Evolutionary conservation across 2,888 invertebrate genomes (phyloP), one percentile per base, ranked within the genome.

Genomic region (Sesia bembeciformis): DNA sequence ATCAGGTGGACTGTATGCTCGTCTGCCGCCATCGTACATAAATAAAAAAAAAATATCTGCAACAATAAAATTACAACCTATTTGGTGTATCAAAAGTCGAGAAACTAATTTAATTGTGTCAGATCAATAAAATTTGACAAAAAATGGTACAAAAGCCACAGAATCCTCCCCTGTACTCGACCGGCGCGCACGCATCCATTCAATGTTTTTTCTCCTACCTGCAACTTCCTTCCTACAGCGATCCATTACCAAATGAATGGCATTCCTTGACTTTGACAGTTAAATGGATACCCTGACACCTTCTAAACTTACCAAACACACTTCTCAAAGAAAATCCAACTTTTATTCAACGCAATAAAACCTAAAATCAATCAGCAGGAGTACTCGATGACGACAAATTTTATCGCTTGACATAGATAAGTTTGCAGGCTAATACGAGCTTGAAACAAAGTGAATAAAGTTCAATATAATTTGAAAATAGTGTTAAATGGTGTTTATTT

Each of bases 201-300:
- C 72, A 74, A 55, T 59, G 54, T 78, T 81, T 76, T 79, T 70
- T 50, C 38, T 39, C 39, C 40, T 87, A 88, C 88, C 88, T 88
- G 88, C 83, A 72, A 86, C 88, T 88, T 88, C 88, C 88, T 88
- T 88, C 88, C 88, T 88, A 71, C 70, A 79, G 64, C 83, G 75
- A 86, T 86, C 84, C 77, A 81, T 87, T 84, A 86, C 84, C 68
- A n/a, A 56, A 57, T 73, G 78, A 86, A 83, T 82, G 81, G 82
- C 85, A 88, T 88, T 88, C 88, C 81, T 63, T 56, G 4, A 51
- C 66, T 62, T 74, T 84, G 85, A 84, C 85, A 83, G 78, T 69
- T 78, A 78, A 81, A 84, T 80, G 78, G 81, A 74, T 74, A 78
- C 77, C 74, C 68, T 77, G 73, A 78, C 78, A 79, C 75, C 70